A percentile compares a stretch with the other conserved stretches of the same genome.
Evolutionary conservation across 2,888 invertebrate species (phyloP).

Genomic region (Leptinotarsa juncta): DNA sequence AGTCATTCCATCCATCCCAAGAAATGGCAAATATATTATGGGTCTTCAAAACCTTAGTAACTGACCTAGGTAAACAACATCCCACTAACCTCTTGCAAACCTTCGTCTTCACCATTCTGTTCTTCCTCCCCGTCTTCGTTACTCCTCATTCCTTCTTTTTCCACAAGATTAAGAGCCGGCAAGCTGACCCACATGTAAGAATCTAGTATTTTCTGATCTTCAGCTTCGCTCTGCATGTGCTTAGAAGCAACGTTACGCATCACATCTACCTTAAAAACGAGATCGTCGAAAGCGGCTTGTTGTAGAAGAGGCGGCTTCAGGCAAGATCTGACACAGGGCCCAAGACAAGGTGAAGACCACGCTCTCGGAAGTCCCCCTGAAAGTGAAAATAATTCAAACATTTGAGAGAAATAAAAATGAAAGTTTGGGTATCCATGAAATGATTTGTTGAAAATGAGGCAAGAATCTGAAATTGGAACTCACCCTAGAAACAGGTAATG

Average conservation of each 20-base stretch:
- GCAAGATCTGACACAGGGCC: slow-evolving; percentile 70
- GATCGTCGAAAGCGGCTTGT: slow-evolving; percentile 88
- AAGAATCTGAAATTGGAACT: background rate
- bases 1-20: no score
- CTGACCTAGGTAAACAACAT: background rate
- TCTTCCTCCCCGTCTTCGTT: slow-evolving; percentile 49
- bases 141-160: slow-evolving; percentile 49
- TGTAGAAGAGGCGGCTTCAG: slow-evolving; percentile 86
- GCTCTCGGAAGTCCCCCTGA: slow-evolving; percentile 63
- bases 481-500: no score
- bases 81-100: slow-evolving; percentile 60
- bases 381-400: slow-evolving; percentile 36
- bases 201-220: slow-evolving; percentile 62
- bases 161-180: slow-evolving; percentile 58
- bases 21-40: no score
- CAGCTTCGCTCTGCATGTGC: slow-evolving; percentile 59
- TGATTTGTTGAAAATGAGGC: background rate
- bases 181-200: slow-evolving; percentile 59
- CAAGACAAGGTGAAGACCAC: slow-evolving; percentile 65
- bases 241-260: slow-evolving; percentile 82
- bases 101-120: slow-evolving; percentile 57
- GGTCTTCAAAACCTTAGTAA: no score
- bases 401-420: background rate
- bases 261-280: slow-evolving; percentile 83
- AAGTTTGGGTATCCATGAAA: background rate